A percentile compares a stretch with the other conserved stretches of the same genome.
phyloP scores from a whole-genome alignment of 2,888 invertebrate genomes.

The Machimus rusticus region DNA sequence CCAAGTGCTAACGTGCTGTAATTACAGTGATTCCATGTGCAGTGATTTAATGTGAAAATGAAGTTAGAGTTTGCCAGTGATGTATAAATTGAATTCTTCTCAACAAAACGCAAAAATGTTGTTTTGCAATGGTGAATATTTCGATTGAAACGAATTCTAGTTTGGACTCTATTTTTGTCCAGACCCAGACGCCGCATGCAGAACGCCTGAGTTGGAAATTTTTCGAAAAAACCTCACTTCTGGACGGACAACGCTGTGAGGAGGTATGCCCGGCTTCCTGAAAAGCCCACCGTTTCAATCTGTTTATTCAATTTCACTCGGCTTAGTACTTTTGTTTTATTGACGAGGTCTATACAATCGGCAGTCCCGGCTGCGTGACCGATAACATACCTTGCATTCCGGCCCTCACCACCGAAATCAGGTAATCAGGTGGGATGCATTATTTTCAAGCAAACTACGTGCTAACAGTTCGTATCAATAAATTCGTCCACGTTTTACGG shows the following conservation, averaged over 20 bases:
- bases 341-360: background rate
- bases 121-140: conserved; percentile 25
- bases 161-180: conserved; percentile 7
- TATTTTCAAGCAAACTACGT: background rate
- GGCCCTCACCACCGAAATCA: background rate
- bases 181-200: background rate
- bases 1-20: background rate
- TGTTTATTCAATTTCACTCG: background rate
- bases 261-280: conserved; percentile 47
- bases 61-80: background rate
- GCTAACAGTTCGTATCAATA: background rate
- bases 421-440: background rate
- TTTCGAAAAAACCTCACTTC: conserved; percentile 53
- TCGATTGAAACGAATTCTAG: background rate
- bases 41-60: conserved; percentile 7
- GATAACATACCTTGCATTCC: background rate
- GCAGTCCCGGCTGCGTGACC: background rate
- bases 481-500: background rate
- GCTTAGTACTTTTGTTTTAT: background rate
- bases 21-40: background rate
- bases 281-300: background rate
- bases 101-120: background rate
- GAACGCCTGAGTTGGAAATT: conserved; percentile 54
- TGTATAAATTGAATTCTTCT: background rate
- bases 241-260: conserved; percentile 53